phyloP scores from a whole-genome alignment of 2,113 vertebrate species.

The Regulus satrapa region DNA sequence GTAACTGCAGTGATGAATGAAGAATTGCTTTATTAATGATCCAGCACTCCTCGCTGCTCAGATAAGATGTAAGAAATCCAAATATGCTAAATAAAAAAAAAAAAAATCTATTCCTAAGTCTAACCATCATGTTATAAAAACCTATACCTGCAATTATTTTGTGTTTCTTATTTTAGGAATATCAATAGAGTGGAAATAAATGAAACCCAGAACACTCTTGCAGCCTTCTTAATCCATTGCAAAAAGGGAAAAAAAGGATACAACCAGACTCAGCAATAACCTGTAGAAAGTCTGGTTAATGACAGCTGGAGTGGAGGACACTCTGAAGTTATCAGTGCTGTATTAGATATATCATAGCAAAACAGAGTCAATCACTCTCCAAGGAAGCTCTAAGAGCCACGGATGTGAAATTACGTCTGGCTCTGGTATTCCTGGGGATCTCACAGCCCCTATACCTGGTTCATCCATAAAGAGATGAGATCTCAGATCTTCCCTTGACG shows the following conservation, averaged over 20 bases:
- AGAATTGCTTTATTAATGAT: not conserved
- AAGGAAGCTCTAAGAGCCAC: not conserved
- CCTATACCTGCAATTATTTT: not conserved
- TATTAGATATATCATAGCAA: not conserved
- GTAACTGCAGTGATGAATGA: not conserved
- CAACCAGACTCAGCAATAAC: not conserved
- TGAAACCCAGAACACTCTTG: not conserved
- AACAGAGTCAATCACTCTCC: not conserved
- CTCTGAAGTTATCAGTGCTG: not conserved
- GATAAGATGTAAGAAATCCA: not conserved
- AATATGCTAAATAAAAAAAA: not conserved
- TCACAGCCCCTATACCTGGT: not conserved
- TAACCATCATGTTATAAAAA: not conserved
- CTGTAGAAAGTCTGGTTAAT: not conserved
- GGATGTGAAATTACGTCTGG: not conserved
- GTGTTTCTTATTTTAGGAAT: not conserved
- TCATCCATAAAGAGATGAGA: not conserved
- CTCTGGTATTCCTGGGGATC: not conserved
- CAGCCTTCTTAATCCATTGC: not conserved
- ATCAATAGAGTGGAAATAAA: not conserved
- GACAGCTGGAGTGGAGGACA: not conserved
- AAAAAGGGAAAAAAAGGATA: not conserved
- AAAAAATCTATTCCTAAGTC: not conserved
- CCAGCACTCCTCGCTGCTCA: not conserved
- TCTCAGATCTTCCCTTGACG: not conserved